A percentile compares a stretch with the other conserved stretches of the same genome.
These are phyloP conservation scores for Parotia lawesii DNA, from an alignment of 2,113 vertebrate species.

Conservation along the genomic window DNA sequence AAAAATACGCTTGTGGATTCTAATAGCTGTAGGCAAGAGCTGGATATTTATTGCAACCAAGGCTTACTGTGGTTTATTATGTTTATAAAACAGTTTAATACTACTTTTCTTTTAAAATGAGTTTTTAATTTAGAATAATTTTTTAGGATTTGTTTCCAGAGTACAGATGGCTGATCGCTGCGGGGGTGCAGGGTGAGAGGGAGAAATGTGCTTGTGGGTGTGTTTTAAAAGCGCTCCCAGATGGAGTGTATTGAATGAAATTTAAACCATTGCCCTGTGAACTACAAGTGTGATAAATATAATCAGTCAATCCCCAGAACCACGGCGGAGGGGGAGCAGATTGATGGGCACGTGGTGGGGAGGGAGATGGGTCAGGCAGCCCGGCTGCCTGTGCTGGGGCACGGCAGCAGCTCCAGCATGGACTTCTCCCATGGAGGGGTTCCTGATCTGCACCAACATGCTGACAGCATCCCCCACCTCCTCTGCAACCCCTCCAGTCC, in stretches of 20 bases:
- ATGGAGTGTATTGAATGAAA: slow-evolving; percentile 74
- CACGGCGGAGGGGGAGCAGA: neutral
- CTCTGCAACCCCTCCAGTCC: neutral
- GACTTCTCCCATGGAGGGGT: neutral
- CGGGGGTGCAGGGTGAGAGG: slow-evolving; percentile 59
- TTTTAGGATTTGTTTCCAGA: slow-evolving; percentile 67
- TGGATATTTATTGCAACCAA: slow-evolving; percentile 71
- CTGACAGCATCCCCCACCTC: neutral
- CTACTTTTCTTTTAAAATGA: slow-evolving; percentile 75
- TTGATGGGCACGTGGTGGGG: neutral
- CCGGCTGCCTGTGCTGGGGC: rapidly evolving
- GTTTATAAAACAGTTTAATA: slow-evolving; percentile 76
- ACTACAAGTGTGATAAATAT: slow-evolving; percentile 60
- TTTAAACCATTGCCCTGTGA: slow-evolving; percentile 70
- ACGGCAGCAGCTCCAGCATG: neutral
- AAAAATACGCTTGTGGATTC: slow-evolving; percentile 72
- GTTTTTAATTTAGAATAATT: slow-evolving; percentile 78
- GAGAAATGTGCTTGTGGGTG: slow-evolving; percentile 65
- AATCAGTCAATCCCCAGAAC: slow-evolving; percentile 52
- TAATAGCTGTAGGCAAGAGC: slow-evolving; percentile 73
- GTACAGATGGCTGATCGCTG: slow-evolving; percentile 66
- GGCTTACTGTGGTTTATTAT: slow-evolving; percentile 73
- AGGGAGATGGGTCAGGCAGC: neutral
- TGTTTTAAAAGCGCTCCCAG: slow-evolving; percentile 66
- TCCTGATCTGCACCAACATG: neutral